Conservation (phyloP, 2,113 vertebrate genomes). For the Hyperoodon ampullatus region DNA sequence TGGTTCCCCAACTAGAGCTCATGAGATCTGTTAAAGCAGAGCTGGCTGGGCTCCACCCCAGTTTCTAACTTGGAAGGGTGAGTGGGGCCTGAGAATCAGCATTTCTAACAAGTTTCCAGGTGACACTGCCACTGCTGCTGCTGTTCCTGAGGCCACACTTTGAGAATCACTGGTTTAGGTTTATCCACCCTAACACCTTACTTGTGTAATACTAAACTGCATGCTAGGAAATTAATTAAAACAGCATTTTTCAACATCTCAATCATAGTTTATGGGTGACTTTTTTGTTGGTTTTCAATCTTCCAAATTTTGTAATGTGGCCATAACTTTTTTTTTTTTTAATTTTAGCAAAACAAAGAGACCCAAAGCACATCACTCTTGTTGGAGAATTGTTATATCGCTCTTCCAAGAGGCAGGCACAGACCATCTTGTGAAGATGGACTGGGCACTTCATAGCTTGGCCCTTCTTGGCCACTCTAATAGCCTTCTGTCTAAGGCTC, state of each 20-base stretch:
- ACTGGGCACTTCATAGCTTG: not conserved
- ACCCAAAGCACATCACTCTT: not conserved
- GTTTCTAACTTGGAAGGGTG: not conserved
- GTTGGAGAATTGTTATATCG: not conserved
- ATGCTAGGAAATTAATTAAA: not conserved
- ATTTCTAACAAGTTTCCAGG: not conserved
- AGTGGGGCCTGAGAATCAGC: not conserved
- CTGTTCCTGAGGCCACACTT: not conserved
- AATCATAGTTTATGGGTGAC: not conserved
- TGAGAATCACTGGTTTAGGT: not conserved
- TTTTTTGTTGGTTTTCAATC: not conserved
- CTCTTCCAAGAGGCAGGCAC: not conserved
- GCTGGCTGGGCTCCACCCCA: accelerated
- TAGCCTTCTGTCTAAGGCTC: not conserved
- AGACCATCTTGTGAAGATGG: not conserved
- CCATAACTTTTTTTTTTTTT: not conserved
- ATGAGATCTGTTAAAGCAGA: not conserved
- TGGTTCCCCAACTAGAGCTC: not conserved
- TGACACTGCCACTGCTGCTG: not conserved
- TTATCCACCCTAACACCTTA: not conserved
- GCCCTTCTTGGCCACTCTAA: not conserved
- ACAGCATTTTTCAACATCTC: not conserved
- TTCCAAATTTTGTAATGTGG: not conserved
- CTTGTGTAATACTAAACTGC: not conserved
- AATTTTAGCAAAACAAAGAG: not conserved